Percentiles rank a stretch among this genome's conserved stretches.
Conservation (phyloP, 2,888 invertebrate genomes). For the Shargacucullia verbasci region DNA sequence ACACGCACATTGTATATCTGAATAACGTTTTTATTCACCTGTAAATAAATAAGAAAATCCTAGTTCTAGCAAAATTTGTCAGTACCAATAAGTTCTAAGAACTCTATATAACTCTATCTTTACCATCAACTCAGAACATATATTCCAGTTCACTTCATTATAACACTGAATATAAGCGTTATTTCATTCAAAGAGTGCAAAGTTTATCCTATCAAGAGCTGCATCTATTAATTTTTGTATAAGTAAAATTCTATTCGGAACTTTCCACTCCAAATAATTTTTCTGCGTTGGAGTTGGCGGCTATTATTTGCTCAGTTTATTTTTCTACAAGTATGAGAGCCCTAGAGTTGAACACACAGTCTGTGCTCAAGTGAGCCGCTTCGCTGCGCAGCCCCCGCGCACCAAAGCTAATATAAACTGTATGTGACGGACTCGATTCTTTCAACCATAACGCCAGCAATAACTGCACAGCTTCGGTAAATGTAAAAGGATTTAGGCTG, state of each 20-base stretch:
- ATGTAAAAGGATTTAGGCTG: conserved; percentile 43
- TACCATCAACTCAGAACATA: conserved; percentile 4
- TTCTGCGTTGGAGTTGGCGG: conserved; percentile 70
- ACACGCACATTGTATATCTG: no score
- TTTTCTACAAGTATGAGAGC: conserved; percentile 78
- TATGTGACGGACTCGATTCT: conserved; percentile 71
- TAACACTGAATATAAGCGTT: conserved; percentile 33
- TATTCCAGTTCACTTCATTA: conserved; percentile 19
- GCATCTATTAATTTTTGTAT: conserved; percentile 59
- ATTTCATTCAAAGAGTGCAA: conserved; percentile 29
- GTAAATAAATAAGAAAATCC: no score
- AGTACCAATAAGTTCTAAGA: background rate
- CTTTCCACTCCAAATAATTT: conserved; percentile 75
- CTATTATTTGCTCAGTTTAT: conserved; percentile 84
- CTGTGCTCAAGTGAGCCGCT: conserved; percentile 77
- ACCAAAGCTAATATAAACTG: conserved; percentile 78
- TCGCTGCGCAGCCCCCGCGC: conserved; percentile 68
- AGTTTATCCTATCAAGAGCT: conserved; percentile 34
- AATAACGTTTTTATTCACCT: no score
- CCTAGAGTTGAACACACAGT: conserved; percentile 80
- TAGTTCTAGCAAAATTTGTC: no score
- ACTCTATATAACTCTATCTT: background rate
- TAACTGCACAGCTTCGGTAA: conserved; percentile 52
- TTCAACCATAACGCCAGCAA: conserved; percentile 68
- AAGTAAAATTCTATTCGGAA: conserved; percentile 67